A percentile compares a stretch with the other conserved stretches of the same genome.
These are phyloP conservation scores for Dallia pectoralis DNA, from an alignment of 2,797 vertebrate genomes.

Conservation along the genomic window DNA sequence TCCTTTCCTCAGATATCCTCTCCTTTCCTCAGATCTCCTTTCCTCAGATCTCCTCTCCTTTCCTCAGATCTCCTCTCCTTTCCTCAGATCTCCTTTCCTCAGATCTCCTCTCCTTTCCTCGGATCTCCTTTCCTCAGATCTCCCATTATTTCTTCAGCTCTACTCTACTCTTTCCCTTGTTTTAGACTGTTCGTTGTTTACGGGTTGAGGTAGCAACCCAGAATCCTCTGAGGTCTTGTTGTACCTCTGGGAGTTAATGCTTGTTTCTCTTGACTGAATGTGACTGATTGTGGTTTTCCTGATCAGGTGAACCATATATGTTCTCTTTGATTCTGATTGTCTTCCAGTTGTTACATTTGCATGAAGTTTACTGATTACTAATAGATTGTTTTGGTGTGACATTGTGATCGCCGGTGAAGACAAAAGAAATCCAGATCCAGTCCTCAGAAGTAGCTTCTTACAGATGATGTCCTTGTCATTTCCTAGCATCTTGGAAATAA, in stretches of 20 bases:
- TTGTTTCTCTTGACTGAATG: too few relatives aligned
- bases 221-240: too few relatives aligned
- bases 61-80: not conserved
- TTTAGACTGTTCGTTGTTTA: too few relatives aligned
- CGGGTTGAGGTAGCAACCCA: too few relatives aligned
- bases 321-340: too few relatives aligned
- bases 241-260: too few relatives aligned
- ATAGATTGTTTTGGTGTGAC: slow-evolving; percentile 19
- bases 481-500: slow-evolving; percentile 56
- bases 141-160: not conserved
- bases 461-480: slow-evolving; percentile 55
- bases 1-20: not conserved
- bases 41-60: not conserved
- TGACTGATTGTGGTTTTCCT: too few relatives aligned
- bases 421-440: slow-evolving; percentile 26
- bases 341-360: too few relatives aligned
- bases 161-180: not conserved
- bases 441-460: slow-evolving; percentile 38
- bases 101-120: not conserved
- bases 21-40: too few relatives aligned
- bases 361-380: too few relatives aligned
- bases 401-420: slow-evolving; percentile 28
- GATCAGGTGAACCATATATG: too few relatives aligned
- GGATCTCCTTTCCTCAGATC: not conserved
- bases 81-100: not conserved